These are phyloP conservation scores for Lethenteron reissneri DNA, from an alignment of 2,113 vertebrate genomes.

Conservation along the genomic window DNA sequence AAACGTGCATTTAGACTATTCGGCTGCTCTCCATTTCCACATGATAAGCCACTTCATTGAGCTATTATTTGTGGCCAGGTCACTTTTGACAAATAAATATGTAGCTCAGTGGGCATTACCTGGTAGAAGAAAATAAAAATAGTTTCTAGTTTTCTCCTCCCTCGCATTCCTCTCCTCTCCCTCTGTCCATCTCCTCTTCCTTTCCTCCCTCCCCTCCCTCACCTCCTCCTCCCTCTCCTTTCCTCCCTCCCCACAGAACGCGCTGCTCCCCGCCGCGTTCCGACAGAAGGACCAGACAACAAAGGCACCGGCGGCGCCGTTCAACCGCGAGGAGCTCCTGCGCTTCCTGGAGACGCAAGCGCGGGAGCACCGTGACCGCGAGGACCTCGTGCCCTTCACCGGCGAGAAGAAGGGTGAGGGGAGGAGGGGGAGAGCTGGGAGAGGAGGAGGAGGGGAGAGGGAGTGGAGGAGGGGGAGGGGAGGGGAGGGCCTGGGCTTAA, in stretches of 20 bases:
- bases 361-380: slow-evolving; percentile 66
- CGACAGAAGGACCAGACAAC: slow-evolving; percentile 83
- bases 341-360: slow-evolving; percentile 83
- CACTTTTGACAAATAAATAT: background rate
- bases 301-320: slow-evolving; percentile 45
- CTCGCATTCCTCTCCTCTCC: background rate
- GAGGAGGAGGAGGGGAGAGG: background rate
- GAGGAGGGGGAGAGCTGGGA: background rate
- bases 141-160: background rate
- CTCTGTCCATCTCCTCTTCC: background rate
- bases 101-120: background rate
- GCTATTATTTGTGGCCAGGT: background rate
- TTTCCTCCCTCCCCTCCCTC: background rate
- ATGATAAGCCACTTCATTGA: background rate
- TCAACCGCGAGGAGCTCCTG: slow-evolving; percentile 51
- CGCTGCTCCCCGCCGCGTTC: slow-evolving; percentile 62
- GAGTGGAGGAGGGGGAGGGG: too few relatives aligned
- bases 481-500: too few relatives aligned
- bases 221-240: slow-evolving; percentile 6
- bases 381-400: slow-evolving; percentile 64
- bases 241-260: slow-evolving; percentile 32
- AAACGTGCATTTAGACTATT: background rate
- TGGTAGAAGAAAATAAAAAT: background rate
- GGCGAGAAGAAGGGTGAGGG: slow-evolving; percentile 74
- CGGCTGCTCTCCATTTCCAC: background rate